Percentiles rank a stretch among this genome's conserved stretches.
phyloP scores from a whole-genome alignment of 2,113 vertebrate species.

The Caretta caretta region DNA sequence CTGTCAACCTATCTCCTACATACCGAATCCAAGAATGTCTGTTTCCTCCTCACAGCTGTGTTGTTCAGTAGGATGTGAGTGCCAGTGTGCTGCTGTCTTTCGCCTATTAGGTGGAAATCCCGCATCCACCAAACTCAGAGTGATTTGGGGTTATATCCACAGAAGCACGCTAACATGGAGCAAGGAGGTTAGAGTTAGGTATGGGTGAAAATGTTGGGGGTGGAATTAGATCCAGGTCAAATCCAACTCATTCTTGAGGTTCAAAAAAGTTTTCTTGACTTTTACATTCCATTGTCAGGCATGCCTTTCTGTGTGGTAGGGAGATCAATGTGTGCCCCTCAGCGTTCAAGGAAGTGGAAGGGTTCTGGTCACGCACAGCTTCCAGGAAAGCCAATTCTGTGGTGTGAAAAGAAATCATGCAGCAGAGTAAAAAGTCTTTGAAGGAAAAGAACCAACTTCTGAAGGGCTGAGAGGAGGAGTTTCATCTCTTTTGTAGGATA shows the following conservation, averaged over 20 bases:
- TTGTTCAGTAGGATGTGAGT: neutral
- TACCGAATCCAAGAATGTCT: neutral
- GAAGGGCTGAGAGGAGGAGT: neutral
- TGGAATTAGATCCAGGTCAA: neutral
- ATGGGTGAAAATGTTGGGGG: neutral
- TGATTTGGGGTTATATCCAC: neutral
- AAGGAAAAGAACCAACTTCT: neutral
- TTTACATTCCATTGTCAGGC: neutral
- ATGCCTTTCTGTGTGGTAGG: neutral
- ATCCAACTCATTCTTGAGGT: neutral
- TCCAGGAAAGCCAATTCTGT: fast-evolving
- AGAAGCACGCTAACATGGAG: neutral
- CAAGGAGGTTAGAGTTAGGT: neutral
- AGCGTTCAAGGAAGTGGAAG: neutral
- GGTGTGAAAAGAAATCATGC: neutral
- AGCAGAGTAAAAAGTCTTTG: neutral
- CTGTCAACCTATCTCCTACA: neutral
- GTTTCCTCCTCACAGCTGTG: neutral
- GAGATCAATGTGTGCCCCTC: neutral
- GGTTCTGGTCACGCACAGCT: neutral
- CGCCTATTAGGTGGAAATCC: neutral
- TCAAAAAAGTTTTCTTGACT: neutral
- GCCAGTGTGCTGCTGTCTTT: neutral
- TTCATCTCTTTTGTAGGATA: neutral
- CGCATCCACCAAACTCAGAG: neutral